phyloP scores from a whole-genome alignment of 2,797 vertebrate species.

The Odontamblyopus lacepedii region DNA sequence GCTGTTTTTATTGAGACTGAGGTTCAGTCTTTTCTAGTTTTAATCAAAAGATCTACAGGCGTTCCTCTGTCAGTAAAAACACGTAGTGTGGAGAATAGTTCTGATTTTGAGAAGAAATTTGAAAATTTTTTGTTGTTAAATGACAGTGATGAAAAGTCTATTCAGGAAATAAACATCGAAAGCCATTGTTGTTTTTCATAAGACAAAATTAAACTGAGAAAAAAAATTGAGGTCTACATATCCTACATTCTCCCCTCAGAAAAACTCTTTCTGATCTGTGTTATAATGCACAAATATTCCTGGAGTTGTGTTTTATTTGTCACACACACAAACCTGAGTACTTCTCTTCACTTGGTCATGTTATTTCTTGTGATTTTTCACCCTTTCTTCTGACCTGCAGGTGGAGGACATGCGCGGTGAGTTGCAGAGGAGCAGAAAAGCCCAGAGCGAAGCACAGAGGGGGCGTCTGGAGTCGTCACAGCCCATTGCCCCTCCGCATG shows the following conservation, averaged over 20 bases:
- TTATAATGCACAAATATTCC: no score
- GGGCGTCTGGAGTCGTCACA: constrained; percentile 73
- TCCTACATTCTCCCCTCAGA: background rate
- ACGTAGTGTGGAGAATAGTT: no score
- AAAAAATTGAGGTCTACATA: background rate
- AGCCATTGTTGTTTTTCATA: background rate
- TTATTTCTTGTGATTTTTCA: constrained; percentile 24
- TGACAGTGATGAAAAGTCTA: background rate
- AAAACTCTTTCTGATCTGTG: background rate
- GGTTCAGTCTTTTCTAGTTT: background rate
- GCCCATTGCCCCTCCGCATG: constrained; percentile 62
- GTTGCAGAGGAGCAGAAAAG: constrained; percentile 81
- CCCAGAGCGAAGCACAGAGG: constrained; percentile 79
- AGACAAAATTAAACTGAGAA: no score
- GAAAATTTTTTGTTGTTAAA: background rate
- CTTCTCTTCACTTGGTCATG: background rate
- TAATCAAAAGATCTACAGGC: background rate
- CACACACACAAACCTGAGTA: no score
- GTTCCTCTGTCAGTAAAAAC: background rate
- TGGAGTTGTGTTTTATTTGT: no score
- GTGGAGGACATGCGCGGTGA: constrained; percentile 86
- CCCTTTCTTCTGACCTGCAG: constrained; percentile 62
- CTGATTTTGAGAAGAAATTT: background rate
- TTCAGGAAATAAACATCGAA: background rate
- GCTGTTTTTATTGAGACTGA: background rate